Percentiles rank a stretch among this genome's conserved stretches.
Evolutionary conservation across 1,140 invertebrate genomes (phyloP).

Genomic region (Rhagoletis pomonella): DNA sequence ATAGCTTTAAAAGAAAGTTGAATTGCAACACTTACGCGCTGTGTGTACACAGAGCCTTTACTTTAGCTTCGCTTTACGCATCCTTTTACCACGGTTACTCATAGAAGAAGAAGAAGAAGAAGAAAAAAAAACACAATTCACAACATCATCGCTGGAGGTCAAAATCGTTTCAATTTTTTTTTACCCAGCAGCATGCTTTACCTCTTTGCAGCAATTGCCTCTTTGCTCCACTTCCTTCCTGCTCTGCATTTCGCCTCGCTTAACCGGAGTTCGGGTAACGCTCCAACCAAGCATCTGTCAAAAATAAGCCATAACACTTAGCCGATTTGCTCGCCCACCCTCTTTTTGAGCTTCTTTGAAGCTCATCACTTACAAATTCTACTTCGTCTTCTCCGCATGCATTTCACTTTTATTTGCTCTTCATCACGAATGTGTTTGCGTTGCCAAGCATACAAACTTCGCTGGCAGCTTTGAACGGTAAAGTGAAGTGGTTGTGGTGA

Average conservation of each 20-base stretch:
- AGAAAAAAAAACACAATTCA: too few species aligned
- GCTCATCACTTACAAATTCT: slow-evolving; percentile 41
- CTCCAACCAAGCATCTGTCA: not conserved
- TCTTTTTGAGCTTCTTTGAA: not conserved
- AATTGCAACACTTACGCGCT: too few species aligned
- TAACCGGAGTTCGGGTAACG: not conserved
- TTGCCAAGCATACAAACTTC: not conserved
- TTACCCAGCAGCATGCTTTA: not conserved
- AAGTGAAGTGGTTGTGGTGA: not conserved
- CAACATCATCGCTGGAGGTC: not conserved
- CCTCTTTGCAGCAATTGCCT: too few species aligned
- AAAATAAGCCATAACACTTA: slow-evolving; percentile 26
- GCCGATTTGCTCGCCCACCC: not conserved
- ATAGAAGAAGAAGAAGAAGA: too few species aligned
- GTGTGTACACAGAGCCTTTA: too few species aligned
- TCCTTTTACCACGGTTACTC: too few species aligned
- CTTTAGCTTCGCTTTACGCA: too few species aligned
- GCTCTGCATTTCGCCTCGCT: not conserved
- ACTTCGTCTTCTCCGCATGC: slow-evolving; percentile 5
- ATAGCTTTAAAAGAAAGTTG: too few species aligned
- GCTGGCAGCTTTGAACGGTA: not conserved
- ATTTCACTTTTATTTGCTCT: slow-evolving; percentile 53
- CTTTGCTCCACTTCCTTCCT: too few species aligned
- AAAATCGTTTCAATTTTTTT: not conserved
- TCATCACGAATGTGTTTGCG: slow-evolving; percentile 43